Evolutionary conservation across 1,140 invertebrate species (phyloP).

Genomic region (Andricus grossulariae): DNA sequence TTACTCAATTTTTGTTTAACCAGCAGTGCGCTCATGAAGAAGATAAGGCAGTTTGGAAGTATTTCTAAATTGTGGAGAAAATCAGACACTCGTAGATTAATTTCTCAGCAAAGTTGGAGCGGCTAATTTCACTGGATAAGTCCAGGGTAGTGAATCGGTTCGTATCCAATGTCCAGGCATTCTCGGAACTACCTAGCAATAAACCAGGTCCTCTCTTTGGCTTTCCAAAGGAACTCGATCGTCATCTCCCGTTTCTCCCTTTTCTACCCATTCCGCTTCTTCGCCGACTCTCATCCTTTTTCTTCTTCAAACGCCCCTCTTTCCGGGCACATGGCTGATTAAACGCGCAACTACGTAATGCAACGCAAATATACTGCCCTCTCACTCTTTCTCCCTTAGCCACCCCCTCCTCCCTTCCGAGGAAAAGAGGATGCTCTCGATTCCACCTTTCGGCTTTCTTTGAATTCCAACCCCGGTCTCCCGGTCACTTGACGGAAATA

Average conservation of each 20-base stretch:
- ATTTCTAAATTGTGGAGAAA: no score
- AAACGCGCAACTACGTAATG: slow-evolving; percentile 75
- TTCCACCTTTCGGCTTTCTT: slow-evolving; percentile 72
- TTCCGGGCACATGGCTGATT: slow-evolving; percentile 71
- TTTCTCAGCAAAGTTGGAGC: slow-evolving; percentile 17
- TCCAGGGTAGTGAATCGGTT: slow-evolving; percentile 14
- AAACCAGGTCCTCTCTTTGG: slow-evolving; percentile 49
- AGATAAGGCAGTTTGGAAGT: no score
- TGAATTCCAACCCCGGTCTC: slow-evolving; percentile 62
- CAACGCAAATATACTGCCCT: slow-evolving; percentile 72
- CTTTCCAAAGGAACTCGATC: slow-evolving; percentile 48
- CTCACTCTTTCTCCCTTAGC: slow-evolving; percentile 30
- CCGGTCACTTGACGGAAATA: slow-evolving; percentile 75
- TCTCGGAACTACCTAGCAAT: slow-evolving; percentile 25
- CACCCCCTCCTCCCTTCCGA: slow-evolving; percentile 20
- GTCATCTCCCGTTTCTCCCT: slow-evolving; percentile 36
- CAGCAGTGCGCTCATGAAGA: no score
- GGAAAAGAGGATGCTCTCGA: slow-evolving; percentile 60
- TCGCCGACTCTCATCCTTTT: slow-evolving; percentile 36
- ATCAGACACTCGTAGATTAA: slow-evolving; percentile 8
- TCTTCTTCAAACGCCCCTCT: slow-evolving; percentile 53
- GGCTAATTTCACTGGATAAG: slow-evolving; percentile 12
- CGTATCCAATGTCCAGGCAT: slow-evolving; percentile 24
- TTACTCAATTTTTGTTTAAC: no score
- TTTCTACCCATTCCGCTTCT: slow-evolving; percentile 35